These are phyloP conservation scores for Henricia sp. DNA, from an alignment of 53 echinoderm and acorn worm species.

Conservation along the genomic window DNA sequence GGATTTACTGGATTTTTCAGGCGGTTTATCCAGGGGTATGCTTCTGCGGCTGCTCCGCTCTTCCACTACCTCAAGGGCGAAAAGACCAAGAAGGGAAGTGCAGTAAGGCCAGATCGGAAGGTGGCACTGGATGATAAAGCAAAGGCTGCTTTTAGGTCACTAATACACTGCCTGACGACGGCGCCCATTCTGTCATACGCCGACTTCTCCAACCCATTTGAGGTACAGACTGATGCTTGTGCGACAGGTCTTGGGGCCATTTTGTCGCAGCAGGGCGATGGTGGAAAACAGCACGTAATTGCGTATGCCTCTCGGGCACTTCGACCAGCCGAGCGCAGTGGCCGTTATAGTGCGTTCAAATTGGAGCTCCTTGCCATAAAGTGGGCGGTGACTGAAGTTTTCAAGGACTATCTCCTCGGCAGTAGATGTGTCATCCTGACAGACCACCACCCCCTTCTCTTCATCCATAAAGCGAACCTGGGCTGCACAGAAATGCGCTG, in stretches of 20 bases:
- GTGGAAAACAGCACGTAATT: conserved; percentile 1
- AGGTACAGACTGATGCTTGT: conserved; percentile 65
- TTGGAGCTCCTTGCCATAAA: conserved; percentile 59
- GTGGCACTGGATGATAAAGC: not conserved
- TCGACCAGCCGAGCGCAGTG: conserved; percentile 36
- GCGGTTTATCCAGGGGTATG: conserved; percentile 61
- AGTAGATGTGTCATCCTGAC: conserved; percentile 9
- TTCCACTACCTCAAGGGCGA: conserved; percentile 1
- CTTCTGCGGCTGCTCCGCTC: conserved; percentile 64
- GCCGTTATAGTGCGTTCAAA: conserved; percentile 65
- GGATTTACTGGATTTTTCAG: conserved; percentile 71
- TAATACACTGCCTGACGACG: conserved; percentile 34
- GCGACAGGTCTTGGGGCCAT: conserved; percentile 42
- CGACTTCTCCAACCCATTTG: conserved; percentile 46
- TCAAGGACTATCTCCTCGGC: conserved; percentile 59
- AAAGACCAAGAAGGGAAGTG: not conserved
- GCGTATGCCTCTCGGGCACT: conserved; percentile 54
- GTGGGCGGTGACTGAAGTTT: conserved; percentile 64
- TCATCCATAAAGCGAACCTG: conserved; percentile 47
- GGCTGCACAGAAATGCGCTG: conserved; percentile 67
- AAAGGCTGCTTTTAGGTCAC: conserved; percentile 14
- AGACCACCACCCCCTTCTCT: conserved; percentile 61
- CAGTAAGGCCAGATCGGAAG: not conserved
- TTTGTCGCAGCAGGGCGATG: conserved; percentile 44
- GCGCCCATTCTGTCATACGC: conserved; percentile 63